Evolutionary conservation across 2,113 vertebrate species (phyloP), one percentile per base, ranked within the genome.

Genomic region (Sylvicapra grimmia): DNA sequence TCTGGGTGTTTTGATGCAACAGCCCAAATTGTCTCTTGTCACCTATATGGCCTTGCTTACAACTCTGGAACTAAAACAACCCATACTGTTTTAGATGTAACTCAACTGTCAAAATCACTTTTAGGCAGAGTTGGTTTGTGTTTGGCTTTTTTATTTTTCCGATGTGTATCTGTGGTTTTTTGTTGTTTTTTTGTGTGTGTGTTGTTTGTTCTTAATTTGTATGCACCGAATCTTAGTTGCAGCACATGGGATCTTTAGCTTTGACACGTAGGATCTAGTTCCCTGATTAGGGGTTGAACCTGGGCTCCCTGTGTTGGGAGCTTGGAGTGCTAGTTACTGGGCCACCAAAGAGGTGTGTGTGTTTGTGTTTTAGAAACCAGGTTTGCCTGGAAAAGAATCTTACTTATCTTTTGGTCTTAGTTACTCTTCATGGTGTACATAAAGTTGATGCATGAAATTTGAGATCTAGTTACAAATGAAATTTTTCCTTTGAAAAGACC

Each of bases 361-460:
- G 10, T 53, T 18, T 44, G 49, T 56, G 61, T 75, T 79, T 90
- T 92, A 58, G 36, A 96, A 89, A 95, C 25, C 44, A 36, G 97
- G 61, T 96, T 95, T 97, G 51, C 72, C 54, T 95, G 68, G 79
- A 94, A 88, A 90, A 96, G 63, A 93, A 92, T 53, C 2, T 2
- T 72, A 33, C 25, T 96, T 18, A 27, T 61, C 47, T 93, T 88
- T 86, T 93, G 21, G 33, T 72, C 31, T 83, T 80, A 47, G 19
- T 31, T 80, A 75, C 40, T 82, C 1, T 85, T 93, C 85, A 25
- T 83, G 18, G 56, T 9, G 47, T 58, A 75, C 18, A 33, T 89
- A 61, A 90, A 86, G 49, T 87, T 65, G 33, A 58, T 63, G 31
- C 68, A 80, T 93, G 23, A 93, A 94, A 86, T 93, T 77, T 79